These are phyloP conservation scores for Clivina fossor DNA, from an alignment of 2,888 invertebrate species.

Conservation along the genomic window DNA sequence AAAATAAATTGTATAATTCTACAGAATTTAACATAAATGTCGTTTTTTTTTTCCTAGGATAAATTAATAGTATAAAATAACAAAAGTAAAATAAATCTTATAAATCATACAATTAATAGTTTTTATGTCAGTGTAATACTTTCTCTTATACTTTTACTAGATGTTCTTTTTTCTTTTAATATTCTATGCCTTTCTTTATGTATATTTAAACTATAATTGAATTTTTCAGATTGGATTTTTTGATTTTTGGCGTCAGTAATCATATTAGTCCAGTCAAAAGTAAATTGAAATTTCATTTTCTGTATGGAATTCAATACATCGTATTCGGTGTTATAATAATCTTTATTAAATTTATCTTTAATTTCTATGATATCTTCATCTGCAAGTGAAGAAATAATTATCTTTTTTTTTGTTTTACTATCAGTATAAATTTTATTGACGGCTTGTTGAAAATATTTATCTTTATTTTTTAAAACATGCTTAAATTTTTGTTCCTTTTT, in stretches of 20 bases:
- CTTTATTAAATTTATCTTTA: constrained; percentile 3
- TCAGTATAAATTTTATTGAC: constrained; percentile 1
- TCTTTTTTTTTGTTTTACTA: not conserved
- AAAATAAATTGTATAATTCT: no score
- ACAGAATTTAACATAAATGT: no score
- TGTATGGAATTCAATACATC: not conserved
- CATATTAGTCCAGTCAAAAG: constrained; percentile 17
- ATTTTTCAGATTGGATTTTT: no score
- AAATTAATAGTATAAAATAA: no score
- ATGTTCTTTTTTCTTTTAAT: no score
- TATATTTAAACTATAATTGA: no score
- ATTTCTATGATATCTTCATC: not conserved
- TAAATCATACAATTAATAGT: no score
- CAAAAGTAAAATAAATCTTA: no score
- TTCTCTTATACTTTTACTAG: no score
- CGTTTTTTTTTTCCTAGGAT: no score
- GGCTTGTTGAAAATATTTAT: not conserved
- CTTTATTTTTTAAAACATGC: not conserved
- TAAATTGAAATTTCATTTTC: not conserved
- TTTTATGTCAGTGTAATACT: no score
- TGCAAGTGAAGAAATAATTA: not conserved
- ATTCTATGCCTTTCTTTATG: no score
- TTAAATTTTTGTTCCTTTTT: not conserved
- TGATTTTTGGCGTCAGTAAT: constrained; percentile 6
- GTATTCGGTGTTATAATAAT: not conserved